Base-by-base conservation (phyloP, 2,888 invertebrate species). In the Schizaphis graminum region DNA sequence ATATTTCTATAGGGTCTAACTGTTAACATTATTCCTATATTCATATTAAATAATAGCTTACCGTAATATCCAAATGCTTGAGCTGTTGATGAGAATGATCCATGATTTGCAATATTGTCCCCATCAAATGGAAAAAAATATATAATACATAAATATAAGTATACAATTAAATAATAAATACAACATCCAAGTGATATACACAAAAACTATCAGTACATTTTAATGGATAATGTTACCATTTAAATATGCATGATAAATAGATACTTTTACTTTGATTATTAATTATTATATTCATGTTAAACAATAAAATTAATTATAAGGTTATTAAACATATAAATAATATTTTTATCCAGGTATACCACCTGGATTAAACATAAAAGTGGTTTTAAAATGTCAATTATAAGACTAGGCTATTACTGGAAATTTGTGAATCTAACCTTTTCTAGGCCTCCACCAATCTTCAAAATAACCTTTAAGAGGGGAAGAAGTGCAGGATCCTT, bases 51-150 rank as follows among this genome's bases (percentile, higher is more conserved):
- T 96, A 96, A 96, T 96, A 97, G 98, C 99, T 99, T 98, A 99
- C 99, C 99, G 98, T 99, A 99, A 97, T 99, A 99, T 97, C 99
- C 99, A 97, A 99, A 98, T 96, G 98, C 98, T 97, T 98, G 98
- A 97, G 98, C 99, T 98, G 96, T 93, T 91, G 93, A 91, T 67
- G 49, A 94, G 53, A 94, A 90, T 61, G 86, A 61, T 24, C 85
- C 49, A 91, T 67, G 61, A 57, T 89, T 91, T 67, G n/a, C 84
- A 67, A 91, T 57, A 53, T 93, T 86, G 49, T 53, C 56, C 89
- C 91, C 93, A 93, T 88, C 53, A 94, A 91, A 94, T 94, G 91
- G 86, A 94, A 94, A 94, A 94, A 85, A 77, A 49, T 67, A 91
- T 41, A 67, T 67, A 67, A 87, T n/a, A 87, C 53, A 94, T 77